phyloP scores from a whole-genome alignment of 2,113 vertebrate species.

The Takifugu flavidus region DNA sequence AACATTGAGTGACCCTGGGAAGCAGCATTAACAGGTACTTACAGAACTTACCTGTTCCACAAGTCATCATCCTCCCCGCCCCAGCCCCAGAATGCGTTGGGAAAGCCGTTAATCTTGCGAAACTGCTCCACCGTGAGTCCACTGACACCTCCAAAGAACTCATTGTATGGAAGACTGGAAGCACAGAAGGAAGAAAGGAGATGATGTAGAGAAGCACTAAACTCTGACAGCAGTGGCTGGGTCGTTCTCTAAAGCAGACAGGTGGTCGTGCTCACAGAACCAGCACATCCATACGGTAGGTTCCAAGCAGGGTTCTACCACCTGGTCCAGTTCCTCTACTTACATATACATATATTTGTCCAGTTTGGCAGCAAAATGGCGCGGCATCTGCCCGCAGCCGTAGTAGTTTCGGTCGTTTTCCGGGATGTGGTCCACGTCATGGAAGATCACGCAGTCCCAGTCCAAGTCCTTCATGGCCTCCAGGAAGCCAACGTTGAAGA shows the following conservation, averaged over 20 bases:
- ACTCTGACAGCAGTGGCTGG: no score
- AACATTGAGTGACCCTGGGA: no score
- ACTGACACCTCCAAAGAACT: constrained; percentile 94
- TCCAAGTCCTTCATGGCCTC: constrained; percentile 94
- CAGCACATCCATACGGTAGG: no score
- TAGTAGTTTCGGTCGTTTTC: constrained; percentile 95
- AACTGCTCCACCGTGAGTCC: constrained; percentile 93
- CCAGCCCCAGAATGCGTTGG: constrained; percentile 98
- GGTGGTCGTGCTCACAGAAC: no score
- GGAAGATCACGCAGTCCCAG: constrained; percentile 95
- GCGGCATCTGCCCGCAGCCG: constrained; percentile 92
- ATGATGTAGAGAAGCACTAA: neutral
- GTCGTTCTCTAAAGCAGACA: no score
- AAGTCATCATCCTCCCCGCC: constrained; percentile 94
- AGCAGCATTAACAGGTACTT: no score
- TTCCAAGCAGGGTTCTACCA: no score
- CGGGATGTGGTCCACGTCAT: constrained; percentile 94
- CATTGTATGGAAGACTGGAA: constrained; percentile 86
- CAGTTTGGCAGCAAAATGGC: constrained; percentile 92
- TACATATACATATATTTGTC: constrained; percentile 99
- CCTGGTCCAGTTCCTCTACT: constrained; percentile 54
- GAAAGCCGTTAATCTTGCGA: constrained; percentile 92
- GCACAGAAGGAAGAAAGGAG: constrained; percentile 1
- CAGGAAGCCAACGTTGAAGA: constrained; percentile 93
- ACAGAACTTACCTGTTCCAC: constrained; percentile 86